A percentile compares a stretch with the other conserved stretches of the same genome.
These are phyloP conservation scores for Pristionchus japonicus DNA, from an alignment of 2,888 invertebrate genomes.

Conservation along the genomic window DNA sequence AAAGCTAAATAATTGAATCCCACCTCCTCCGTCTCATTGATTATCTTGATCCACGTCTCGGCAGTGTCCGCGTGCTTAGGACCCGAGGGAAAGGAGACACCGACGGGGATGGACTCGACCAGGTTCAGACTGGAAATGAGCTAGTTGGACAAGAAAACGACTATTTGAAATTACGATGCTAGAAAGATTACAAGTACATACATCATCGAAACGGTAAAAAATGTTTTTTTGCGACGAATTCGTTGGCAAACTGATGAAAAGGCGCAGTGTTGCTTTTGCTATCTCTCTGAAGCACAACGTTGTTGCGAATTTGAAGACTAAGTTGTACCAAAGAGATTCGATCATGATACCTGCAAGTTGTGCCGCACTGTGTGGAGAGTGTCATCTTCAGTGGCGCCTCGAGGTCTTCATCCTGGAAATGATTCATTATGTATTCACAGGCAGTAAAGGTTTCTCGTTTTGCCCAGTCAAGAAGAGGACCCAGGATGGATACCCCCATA, in stretches of 20 bases:
- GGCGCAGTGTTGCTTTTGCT: too few relatives aligned
- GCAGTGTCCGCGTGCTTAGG: not conserved
- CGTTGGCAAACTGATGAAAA: too few relatives aligned
- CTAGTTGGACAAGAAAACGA: too few relatives aligned
- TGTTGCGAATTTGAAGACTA: too few relatives aligned
- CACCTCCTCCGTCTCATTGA: constrained; percentile 13
- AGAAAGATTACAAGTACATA: too few relatives aligned
- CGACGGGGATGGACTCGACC: constrained; percentile 42
- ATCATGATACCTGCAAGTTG: not conserved
- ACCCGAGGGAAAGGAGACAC: not conserved
- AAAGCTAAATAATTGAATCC: constrained; percentile 25
- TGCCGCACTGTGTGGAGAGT: not conserved
- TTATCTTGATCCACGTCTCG: constrained; percentile 27
- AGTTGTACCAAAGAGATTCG: not conserved
- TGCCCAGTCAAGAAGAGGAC: too few relatives aligned
- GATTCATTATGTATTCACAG: not conserved
- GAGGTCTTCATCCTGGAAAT: constrained; percentile 45
- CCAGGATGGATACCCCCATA: too few relatives aligned
- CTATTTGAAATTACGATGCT: too few relatives aligned
- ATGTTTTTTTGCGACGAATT: too few relatives aligned
- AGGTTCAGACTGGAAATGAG: not conserved
- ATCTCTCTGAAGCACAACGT: too few relatives aligned
- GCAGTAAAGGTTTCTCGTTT: too few relatives aligned
- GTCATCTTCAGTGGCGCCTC: constrained; percentile 40
- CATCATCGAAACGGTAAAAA: too few relatives aligned